A percentile compares a stretch with the other conserved stretches of the same genome.
Conservation (phyloP, 2,113 vertebrate genomes). For the Trematocara nigrifrons region DNA sequence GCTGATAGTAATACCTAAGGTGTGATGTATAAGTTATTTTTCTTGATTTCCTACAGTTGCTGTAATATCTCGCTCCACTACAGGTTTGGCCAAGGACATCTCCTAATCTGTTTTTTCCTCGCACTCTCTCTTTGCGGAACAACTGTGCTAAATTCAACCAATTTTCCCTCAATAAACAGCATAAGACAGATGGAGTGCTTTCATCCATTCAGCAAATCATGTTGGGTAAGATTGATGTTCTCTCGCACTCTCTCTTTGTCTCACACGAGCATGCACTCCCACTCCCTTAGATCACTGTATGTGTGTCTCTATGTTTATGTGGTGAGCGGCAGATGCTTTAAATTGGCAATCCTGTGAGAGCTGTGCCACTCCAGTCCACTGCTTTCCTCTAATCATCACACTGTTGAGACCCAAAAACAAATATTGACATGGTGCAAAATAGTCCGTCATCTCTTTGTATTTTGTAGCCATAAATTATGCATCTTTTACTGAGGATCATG, state of each 20-base stretch:
- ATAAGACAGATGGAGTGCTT: constrained; percentile 65
- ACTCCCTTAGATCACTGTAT: not conserved
- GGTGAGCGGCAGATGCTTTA: constrained; percentile 16
- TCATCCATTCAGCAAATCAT: constrained; percentile 68
- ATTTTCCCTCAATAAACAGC: constrained; percentile 59
- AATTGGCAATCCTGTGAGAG: constrained; percentile 46
- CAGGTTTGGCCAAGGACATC: constrained; percentile 28
- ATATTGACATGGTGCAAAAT: not conserved
- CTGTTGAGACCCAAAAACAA: not conserved
- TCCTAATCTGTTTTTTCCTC: constrained; percentile 13
- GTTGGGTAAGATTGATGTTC: constrained; percentile 66
- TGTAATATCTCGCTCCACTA: not conserved
- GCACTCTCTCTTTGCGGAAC: constrained; percentile 28
- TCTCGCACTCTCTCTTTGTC: not conserved
- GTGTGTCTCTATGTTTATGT: not conserved
- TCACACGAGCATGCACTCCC: not conserved
- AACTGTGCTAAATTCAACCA: constrained; percentile 44
- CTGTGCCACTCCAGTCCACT: not conserved
- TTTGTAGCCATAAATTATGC: not conserved
- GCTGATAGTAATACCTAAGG: not conserved
- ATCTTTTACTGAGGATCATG: not conserved
- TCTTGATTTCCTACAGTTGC: not conserved
- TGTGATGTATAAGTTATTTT: not conserved
- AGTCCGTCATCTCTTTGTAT: not conserved
- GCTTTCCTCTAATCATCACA: not conserved